These are phyloP conservation scores for Schizopygopsis malacanthus DNA, from an alignment of 2,797 vertebrate genomes.

Conservation along the genomic window DNA sequence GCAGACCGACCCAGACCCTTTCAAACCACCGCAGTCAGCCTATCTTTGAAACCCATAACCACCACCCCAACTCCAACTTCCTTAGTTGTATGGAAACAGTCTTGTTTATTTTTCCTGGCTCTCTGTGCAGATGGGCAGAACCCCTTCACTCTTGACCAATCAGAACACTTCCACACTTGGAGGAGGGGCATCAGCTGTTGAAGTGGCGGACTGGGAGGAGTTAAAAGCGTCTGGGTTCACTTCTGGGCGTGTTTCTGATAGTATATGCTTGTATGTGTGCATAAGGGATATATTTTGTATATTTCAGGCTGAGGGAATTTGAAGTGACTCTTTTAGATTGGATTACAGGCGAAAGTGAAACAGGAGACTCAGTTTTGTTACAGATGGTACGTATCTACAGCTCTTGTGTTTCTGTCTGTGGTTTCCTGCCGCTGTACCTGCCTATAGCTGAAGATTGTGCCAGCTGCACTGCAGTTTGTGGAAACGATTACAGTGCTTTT, in stretches of 20 bases:
- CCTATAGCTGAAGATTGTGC: constrained; percentile 41
- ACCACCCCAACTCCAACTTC: constrained; percentile 54
- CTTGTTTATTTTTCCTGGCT: constrained; percentile 70
- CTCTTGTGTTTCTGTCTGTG: constrained; percentile 50
- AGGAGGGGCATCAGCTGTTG: constrained; percentile 65
- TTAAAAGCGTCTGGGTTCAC: constrained; percentile 59
- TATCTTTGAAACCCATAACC: constrained; percentile 16
- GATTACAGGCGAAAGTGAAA: constrained; percentile 46
- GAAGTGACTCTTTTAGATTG: constrained; percentile 58
- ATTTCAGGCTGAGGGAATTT: constrained; percentile 56
- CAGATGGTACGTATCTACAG: constrained; percentile 77
- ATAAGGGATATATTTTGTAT: constrained; percentile 55
- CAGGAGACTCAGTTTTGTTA: constrained; percentile 56
- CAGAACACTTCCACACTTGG: constrained; percentile 56
- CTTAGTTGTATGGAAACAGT: constrained; percentile 55
- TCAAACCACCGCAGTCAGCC: constrained; percentile 7
- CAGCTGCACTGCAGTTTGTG: constrained; percentile 24
- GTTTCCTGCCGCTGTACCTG: constrained; percentile 54
- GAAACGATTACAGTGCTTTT: constrained; percentile 48
- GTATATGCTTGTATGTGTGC: constrained; percentile 41
- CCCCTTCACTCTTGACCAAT: constrained; percentile 65
- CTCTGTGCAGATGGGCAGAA: constrained; percentile 57
- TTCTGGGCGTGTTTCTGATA: constrained; percentile 54
- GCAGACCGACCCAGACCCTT: not conserved
- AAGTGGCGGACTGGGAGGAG: constrained; percentile 68